Base-by-base conservation (phyloP, 2,888 invertebrate genomes). In the Andrena trimmerana region DNA sequence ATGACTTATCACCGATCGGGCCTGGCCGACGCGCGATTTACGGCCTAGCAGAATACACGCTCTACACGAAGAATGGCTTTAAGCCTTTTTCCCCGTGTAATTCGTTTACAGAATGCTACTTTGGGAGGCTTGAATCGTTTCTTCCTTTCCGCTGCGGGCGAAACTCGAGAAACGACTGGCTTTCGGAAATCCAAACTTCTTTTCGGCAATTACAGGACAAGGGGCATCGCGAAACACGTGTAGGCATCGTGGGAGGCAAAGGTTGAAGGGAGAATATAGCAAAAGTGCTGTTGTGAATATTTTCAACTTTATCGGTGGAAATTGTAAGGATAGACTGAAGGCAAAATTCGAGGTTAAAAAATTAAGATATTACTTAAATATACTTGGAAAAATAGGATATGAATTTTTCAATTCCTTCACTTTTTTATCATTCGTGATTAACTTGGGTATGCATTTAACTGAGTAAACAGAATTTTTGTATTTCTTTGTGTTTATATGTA, bases 1-100 rank as follows among this genome's bases (percentile, higher is more conserved):
- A 72, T 77, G 81, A 81, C 68, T 72, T 81, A 83, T 81, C 81
- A 60, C 48, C 82, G 72, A 73, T 72, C 71, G 80, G 20, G 31
- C 42, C 10, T 36, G n/a, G 31, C 65, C 69, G 59, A 59, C 74
- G 52, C 54, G 27, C 72, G 65, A 83, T 81, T 83, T 83, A 83
- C 72, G 76, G 54, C 69, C 59, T 31, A 65, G 33, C 54, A 10
- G 42, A 62, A 36, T 29, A 5, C 7, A 7, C 31, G 27, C 3
- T 59, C 42, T 42, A 42, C 42, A 42, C 33, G 20, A 60, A 42
- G 57, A 52, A 31, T n/a, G 20, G 60, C 54, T 54, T 20, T 24
- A 3, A 20, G 54, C 20, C 54, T 54, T 54, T 54, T 54, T 2
- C 8, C n/a, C 54, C 20, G 54, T 54, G 24, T 10, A 42, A 42